Conservation (phyloP, 2,797 vertebrate species). For the Scleropages formosus region DNA sequence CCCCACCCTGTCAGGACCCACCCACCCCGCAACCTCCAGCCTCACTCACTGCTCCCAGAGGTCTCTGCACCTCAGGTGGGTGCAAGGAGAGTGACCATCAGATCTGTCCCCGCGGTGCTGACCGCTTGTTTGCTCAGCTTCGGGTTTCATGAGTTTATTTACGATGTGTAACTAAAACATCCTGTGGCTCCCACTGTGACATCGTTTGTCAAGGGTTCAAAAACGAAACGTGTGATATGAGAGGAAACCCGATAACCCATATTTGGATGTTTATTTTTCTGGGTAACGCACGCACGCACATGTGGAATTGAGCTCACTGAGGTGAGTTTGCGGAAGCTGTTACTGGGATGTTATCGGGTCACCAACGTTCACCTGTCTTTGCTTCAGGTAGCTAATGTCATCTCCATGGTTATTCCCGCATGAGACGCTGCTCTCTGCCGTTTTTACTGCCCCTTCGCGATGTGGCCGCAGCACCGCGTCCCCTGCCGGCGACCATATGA, state of each 20-base stretch:
- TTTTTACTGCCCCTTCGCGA: constrained; percentile 11
- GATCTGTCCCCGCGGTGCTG: too few relatives aligned
- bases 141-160: background rate
- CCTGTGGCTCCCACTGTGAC: background rate
- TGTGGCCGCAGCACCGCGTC: background rate
- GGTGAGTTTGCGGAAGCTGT: background rate
- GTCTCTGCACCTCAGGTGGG: too few relatives aligned
- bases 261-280: background rate
- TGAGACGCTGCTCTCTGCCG: background rate
- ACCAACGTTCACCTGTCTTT: background rate
- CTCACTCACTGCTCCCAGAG: too few relatives aligned
- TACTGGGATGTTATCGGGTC: background rate
- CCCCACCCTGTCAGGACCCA: too few relatives aligned
- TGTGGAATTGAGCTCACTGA: too few relatives aligned
- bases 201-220: too few relatives aligned
- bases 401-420: constrained; percentile 18
- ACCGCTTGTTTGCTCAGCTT: too few relatives aligned
- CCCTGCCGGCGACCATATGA: constrained; percentile 23
- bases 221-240: too few relatives aligned
- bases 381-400: constrained; percentile 13
- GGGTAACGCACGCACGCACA: background rate
- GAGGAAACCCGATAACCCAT: too few relatives aligned
- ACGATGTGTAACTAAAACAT: background rate
- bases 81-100: too few relatives aligned
- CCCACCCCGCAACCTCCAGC: too few relatives aligned